phyloP scores from a whole-genome alignment of 2,797 vertebrate genomes.

The Benthosema pterotum region DNA sequence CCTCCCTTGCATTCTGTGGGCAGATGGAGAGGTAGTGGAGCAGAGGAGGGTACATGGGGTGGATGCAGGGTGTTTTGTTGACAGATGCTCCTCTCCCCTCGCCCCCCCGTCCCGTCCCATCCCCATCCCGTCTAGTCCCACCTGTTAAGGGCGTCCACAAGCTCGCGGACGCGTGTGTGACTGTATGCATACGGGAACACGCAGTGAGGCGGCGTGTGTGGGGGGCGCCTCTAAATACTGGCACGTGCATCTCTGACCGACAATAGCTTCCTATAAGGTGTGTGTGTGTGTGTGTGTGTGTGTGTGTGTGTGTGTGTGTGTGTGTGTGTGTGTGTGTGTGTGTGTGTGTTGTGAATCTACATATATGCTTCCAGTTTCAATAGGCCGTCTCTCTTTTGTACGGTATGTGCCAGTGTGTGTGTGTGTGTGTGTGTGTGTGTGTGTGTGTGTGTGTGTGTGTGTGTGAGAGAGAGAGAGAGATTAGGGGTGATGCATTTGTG shows the following conservation, averaged over 20 bases:
- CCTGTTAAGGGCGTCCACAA: constrained; percentile 67
- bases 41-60: constrained; percentile 48
- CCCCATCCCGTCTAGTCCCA: constrained; percentile 54
- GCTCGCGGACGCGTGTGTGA: constrained; percentile 50
- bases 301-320: background rate
- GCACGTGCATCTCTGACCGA: constrained; percentile 28
- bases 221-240: constrained; percentile 21
- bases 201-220: constrained; percentile 12
- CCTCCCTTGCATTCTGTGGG: constrained; percentile 30
- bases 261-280: constrained; percentile 10
- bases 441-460: constrained; percentile 39
- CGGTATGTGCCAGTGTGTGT: no score
- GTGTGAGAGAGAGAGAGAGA: background rate
- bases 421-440: constrained; percentile 41
- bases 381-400: background rate
- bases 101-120: constrained; percentile 36
- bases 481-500: constrained; percentile 5
- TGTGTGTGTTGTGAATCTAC: constrained; percentile 28
- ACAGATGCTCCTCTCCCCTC: constrained; percentile 70
- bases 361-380: background rate
- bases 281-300: background rate
- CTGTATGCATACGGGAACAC: constrained; percentile 39
- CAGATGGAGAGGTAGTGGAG: constrained; percentile 67
- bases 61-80: constrained; percentile 58
- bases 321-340: constrained; percentile 7